Evolutionary conservation across 2,888 invertebrate species (phyloP).

Genomic region (Odontomyia ornata): DNA sequence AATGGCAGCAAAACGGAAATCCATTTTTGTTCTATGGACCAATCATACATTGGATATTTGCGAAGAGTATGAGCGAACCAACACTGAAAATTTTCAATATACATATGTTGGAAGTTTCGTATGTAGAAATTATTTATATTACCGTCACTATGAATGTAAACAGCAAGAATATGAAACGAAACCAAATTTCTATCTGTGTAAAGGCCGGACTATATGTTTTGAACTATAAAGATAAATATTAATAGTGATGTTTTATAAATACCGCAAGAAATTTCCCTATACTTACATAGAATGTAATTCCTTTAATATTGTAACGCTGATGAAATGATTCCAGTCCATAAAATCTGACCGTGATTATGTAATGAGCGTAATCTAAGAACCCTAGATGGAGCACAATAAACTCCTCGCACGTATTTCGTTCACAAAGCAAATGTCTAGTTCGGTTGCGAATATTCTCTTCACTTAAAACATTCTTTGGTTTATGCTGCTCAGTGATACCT

Average conservation of each 20-base stretch:
- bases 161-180: constrained; percentile 90
- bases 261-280: too few relatives aligned
- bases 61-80: constrained; percentile 91
- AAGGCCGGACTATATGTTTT: constrained; percentile 96
- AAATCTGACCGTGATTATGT: constrained; percentile 84
- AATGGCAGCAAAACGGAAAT: constrained; percentile 86
- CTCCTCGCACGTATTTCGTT: constrained; percentile 83
- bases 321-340: constrained; percentile 86
- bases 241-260: constrained; percentile 30
- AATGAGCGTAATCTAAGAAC: constrained; percentile 87
- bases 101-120: background rate
- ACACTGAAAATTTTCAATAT: constrained; percentile 69
- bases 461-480: constrained; percentile 72
- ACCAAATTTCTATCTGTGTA: constrained; percentile 97
- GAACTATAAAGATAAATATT: constrained; percentile 74
- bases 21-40: constrained; percentile 99
- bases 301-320: constrained; percentile 82
- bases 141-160: constrained; percentile 88
- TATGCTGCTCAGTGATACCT: constrained; percentile 80
- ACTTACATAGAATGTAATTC: constrained; percentile 87
- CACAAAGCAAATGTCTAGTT: constrained; percentile 84
- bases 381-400: constrained; percentile 90
- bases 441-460: constrained; percentile 76
- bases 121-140: constrained; percentile 61
- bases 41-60: constrained; percentile 87